phyloP scores from a whole-genome alignment of 2,888 invertebrate species.

The Amiota minor region DNA sequence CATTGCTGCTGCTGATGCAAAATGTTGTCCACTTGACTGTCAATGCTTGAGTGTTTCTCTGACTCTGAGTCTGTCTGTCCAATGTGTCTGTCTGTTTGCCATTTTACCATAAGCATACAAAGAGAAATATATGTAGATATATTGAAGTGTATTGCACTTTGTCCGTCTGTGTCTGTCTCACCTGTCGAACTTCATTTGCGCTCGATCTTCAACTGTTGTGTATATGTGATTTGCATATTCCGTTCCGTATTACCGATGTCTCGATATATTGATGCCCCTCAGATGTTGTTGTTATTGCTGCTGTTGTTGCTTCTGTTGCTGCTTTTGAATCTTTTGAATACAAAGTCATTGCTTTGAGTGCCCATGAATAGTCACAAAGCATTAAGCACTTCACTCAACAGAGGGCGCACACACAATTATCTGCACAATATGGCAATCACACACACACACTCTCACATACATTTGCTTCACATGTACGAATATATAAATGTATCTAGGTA shows the following conservation, averaged over 20 bases:
- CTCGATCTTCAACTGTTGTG: slow-evolving; percentile 58
- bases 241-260: slow-evolving; percentile 47
- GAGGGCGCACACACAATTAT: slow-evolving; percentile 57
- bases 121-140: not conserved
- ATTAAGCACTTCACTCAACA: slow-evolving; percentile 60
- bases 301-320: slow-evolving; percentile 60
- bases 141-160: slow-evolving; percentile 60
- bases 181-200: slow-evolving; percentile 58
- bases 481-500: not conserved
- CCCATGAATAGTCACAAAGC: slow-evolving; percentile 68
- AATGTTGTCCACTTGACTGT: slow-evolving; percentile 67
- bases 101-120: slow-evolving; percentile 20
- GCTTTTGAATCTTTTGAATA: slow-evolving; percentile 23
- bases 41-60: slow-evolving; percentile 60
- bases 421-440: slow-evolving; percentile 68
- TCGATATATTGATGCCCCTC: slow-evolving; percentile 9
- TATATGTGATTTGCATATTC: slow-evolving; percentile 63
- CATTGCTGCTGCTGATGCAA: slow-evolving; percentile 50
- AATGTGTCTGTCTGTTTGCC: slow-evolving; percentile 11
- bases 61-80: not conserved
- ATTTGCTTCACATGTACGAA: slow-evolving; percentile 52
- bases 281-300: slow-evolving; percentile 37
- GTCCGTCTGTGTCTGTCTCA: slow-evolving; percentile 47
- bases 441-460: slow-evolving; percentile 48
- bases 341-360: slow-evolving; percentile 52